Conservation (phyloP, 2,797 vertebrate genomes). For the Echiichthys vipera region DNA sequence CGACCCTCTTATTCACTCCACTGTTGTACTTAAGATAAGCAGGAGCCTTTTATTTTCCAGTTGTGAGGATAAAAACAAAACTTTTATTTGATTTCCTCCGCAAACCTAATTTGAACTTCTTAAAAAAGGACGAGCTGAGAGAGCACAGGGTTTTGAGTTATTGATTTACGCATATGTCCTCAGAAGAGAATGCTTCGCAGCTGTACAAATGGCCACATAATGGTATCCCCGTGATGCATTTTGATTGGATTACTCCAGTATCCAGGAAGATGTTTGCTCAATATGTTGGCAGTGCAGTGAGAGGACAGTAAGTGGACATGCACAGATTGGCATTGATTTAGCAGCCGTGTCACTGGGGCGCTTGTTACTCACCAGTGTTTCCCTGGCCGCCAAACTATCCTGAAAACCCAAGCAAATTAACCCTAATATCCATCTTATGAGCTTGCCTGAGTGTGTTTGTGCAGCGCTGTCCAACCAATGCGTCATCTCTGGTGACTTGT, state of each 20-base stretch:
- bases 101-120: slow-evolving; percentile 67
- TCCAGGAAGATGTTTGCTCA: slow-evolving; percentile 62
- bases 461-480: slow-evolving; percentile 33
- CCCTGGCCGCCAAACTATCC: slow-evolving; percentile 52
- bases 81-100: slow-evolving; percentile 70
- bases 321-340: slow-evolving; percentile 65
- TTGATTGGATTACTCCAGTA: slow-evolving; percentile 74
- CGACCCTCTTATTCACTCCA: slow-evolving; percentile 53
- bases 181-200: slow-evolving; percentile 58
- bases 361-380: slow-evolving; percentile 43
- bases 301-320: slow-evolving; percentile 56
- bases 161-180: slow-evolving; percentile 71
- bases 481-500: slow-evolving; percentile 16
- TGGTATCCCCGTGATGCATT: slow-evolving; percentile 68
- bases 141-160: slow-evolving; percentile 45
- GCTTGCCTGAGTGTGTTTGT: slow-evolving; percentile 24
- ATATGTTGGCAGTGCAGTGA: slow-evolving; percentile 60
- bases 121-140: slow-evolving; percentile 39
- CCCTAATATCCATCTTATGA: slow-evolving; percentile 25
- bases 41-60: slow-evolving; percentile 19
- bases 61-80: slow-evolving; percentile 60
- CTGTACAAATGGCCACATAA: slow-evolving; percentile 70
- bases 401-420: slow-evolving; percentile 50
- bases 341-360: slow-evolving; percentile 26
- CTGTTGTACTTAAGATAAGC: slow-evolving; percentile 53